phyloP scores from a whole-genome alignment of 2,888 invertebrate species.

The Dermolepida albohirtum region DNA sequence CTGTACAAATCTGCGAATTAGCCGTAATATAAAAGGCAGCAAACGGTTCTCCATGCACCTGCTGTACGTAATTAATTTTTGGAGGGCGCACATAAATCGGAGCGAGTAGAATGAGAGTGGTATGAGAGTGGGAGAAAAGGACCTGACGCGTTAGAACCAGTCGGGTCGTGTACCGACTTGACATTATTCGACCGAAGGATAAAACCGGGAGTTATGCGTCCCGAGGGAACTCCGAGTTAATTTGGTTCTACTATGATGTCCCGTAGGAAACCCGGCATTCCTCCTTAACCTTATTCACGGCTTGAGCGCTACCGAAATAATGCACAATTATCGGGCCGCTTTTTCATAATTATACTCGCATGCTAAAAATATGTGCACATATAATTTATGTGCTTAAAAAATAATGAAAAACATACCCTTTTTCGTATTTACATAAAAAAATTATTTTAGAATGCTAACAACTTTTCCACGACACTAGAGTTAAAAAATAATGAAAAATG shows the following conservation, averaged over 20 bases:
- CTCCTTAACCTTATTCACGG: constrained; percentile 44
- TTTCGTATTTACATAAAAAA: constrained; percentile 21
- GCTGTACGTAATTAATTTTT: constrained; percentile 52
- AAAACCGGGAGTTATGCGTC: constrained; percentile 63
- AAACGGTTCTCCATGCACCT: constrained; percentile 43
- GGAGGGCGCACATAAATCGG: constrained; percentile 44
- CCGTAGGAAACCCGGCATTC: constrained; percentile 55
- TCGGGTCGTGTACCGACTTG: constrained; percentile 47
- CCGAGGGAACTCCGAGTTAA: constrained; percentile 61
- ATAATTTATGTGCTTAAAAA: not conserved
- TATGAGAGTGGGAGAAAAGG: not conserved
- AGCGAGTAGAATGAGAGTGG: constrained; percentile 3
- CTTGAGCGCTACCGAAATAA: constrained; percentile 15
- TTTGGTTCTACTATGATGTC: constrained; percentile 64
- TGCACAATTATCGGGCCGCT: constrained; percentile 17
- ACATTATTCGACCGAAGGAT: constrained; percentile 62
- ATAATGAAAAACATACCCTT: constrained; percentile 11
- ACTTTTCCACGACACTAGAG: not conserved
- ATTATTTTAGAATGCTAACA: constrained; percentile 11
- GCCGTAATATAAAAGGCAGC: constrained; percentile 32
- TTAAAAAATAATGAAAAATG: too few species aligned
- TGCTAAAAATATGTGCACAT: constrained; percentile 2
- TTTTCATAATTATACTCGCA: constrained; percentile 19
- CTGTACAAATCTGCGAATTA: constrained; percentile 36
- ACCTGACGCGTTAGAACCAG: constrained; percentile 27